phyloP scores from a whole-genome alignment of 2,113 vertebrate species.

The Caretta caretta region DNA sequence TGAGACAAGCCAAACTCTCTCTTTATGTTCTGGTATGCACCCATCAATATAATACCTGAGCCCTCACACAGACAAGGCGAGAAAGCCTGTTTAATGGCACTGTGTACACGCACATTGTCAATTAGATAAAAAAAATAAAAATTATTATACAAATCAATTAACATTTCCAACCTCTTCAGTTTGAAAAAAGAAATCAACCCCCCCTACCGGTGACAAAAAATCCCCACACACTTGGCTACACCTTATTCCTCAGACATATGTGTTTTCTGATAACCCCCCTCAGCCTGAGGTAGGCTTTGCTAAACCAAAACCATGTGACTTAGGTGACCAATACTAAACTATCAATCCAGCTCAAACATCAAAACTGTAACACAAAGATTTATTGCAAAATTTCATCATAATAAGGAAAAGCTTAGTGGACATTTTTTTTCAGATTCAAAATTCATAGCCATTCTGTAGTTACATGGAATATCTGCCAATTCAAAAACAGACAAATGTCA shows the following conservation, averaged over 20 bases:
- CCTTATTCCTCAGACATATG: neutral
- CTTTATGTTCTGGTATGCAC: neutral
- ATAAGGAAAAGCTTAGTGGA: neutral
- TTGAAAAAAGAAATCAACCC: neutral
- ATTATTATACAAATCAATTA: neutral
- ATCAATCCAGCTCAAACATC: neutral
- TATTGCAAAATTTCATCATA: neutral
- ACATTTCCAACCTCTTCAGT: neutral
- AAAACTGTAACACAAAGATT: neutral
- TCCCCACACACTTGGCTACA: neutral
- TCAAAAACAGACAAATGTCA: neutral
- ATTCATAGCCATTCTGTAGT: neutral
- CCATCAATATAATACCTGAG: neutral
- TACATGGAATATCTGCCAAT: neutral
- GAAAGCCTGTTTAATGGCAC: neutral
- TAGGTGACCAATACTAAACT: neutral
- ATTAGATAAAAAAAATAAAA: neutral
- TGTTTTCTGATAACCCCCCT: neutral
- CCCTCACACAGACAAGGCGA: neutral
- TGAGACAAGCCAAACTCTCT: neutral
- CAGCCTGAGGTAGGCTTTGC: rapidly evolving
- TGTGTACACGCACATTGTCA: neutral
- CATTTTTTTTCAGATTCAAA: neutral
- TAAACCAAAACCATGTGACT: neutral
- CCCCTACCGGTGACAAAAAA: neutral